Conservation (phyloP, 1,140 invertebrate species). For the Rhopalosiphum padi region DNA sequence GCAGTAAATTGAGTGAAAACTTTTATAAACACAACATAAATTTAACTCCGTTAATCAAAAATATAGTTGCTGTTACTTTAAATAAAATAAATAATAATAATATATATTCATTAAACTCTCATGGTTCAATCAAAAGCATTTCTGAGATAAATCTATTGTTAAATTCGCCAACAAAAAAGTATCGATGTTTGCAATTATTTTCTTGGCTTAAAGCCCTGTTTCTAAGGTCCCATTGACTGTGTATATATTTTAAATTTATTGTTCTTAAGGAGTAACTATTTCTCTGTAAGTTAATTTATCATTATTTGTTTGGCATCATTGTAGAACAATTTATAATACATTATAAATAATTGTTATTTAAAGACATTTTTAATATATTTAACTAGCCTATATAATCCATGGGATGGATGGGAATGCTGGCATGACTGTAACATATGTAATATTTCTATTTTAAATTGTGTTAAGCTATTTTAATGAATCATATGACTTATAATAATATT, state of each 20-base stretch:
- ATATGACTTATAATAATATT: not conserved
- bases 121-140: not conserved
- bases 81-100: not conserved
- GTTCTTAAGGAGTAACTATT: not conserved
- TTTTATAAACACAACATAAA: not conserved
- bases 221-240: not conserved
- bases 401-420: too few species aligned
- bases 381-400: not conserved
- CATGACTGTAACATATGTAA: not conserved
- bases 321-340: not conserved
- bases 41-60: not conserved
- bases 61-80: not conserved
- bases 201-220: slow-evolving; percentile 16
- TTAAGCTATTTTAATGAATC: not conserved
- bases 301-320: not conserved
- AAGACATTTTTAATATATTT: not conserved
- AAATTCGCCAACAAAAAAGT: slow-evolving; percentile 4
- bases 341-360: not conserved
- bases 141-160: not conserved
- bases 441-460: not conserved
- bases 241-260: slow-evolving; percentile 33
- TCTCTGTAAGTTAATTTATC: not conserved
- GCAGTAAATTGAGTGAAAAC: not conserved
- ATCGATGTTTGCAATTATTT: slow-evolving; percentile 28
- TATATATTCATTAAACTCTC: not conserved